A percentile compares a stretch with the other conserved stretches of the same genome.
phyloP scores from a whole-genome alignment of 1,140 invertebrate genomes.

The Psix sp. region DNA sequence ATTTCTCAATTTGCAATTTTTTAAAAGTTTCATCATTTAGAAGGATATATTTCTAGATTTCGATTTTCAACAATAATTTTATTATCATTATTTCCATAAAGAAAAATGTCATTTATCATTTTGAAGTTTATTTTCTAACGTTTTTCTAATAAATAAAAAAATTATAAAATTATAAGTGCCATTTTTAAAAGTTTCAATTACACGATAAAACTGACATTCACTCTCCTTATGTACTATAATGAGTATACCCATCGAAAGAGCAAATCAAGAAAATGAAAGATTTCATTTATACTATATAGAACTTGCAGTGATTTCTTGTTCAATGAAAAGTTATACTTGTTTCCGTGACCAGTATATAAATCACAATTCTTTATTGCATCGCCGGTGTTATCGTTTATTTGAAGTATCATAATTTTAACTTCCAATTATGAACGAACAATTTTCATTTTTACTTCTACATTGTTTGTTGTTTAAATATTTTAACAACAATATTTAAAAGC shows the following conservation, averaged over 20 bases:
- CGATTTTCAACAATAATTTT: too few species aligned
- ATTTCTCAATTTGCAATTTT: too few species aligned
- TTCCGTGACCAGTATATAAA: conserved; percentile 45
- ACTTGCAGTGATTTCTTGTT: conserved; percentile 48
- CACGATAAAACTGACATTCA: conserved; percentile 14
- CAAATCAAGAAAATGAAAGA: conserved; percentile 43
- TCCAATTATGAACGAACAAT: conserved; percentile 23
- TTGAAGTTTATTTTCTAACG: too few species aligned
- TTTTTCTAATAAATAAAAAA: too few species aligned
- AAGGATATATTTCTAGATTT: too few species aligned
- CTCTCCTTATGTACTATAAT: conserved; percentile 38
- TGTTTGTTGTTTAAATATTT: not conserved
- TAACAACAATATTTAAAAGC: too few species aligned
- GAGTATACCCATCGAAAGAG: conserved; percentile 26
- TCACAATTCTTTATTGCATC: conserved; percentile 32
- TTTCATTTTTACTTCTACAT: conserved; percentile 14
- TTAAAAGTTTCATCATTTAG: too few species aligned
- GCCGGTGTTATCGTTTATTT: conserved; percentile 11
- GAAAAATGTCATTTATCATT: too few species aligned
- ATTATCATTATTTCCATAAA: too few species aligned
- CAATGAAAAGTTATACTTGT: conserved; percentile 43
- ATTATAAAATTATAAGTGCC: too few species aligned
- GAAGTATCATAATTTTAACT: conserved; percentile 29
- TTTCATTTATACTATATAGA: conserved; percentile 53
- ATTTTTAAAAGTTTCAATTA: conserved; percentile 46